A percentile compares a stretch with the other conserved stretches of the same genome.
Conservation (phyloP, 92 coral and sea anemone species). For the Ricordea florida region DNA sequence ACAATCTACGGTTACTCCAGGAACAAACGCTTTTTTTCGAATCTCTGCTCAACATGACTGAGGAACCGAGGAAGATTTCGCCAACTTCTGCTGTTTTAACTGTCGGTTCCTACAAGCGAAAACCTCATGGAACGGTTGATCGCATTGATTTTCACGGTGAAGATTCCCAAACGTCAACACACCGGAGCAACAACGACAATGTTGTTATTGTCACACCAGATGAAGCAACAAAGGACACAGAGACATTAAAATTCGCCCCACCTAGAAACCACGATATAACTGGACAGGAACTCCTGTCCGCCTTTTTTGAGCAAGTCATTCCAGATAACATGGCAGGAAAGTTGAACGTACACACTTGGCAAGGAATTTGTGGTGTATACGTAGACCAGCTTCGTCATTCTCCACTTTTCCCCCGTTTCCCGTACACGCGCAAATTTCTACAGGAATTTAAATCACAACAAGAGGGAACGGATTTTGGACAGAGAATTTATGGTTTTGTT, state of each 20-base stretch:
- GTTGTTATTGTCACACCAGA: constrained; percentile 69
- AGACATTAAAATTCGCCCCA: constrained; percentile 16
- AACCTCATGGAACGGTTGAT: background rate
- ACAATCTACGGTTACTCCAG: constrained; percentile 3
- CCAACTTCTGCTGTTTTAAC: background rate
- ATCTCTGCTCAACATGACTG: constrained; percentile 34
- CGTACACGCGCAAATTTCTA: constrained; percentile 46
- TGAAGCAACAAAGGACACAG: background rate
- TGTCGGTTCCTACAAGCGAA: background rate
- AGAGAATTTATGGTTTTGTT: constrained; percentile 80
- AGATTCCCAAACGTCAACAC: background rate
- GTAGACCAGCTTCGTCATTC: constrained; percentile 84
- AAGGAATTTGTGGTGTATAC: constrained; percentile 76
- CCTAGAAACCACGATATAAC: constrained; percentile 23
- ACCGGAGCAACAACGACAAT: background rate
- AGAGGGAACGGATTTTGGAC: constrained; percentile 76
- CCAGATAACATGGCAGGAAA: constrained; percentile 71
- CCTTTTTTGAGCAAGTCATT: constrained; percentile 81
- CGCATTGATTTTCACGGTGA: background rate
- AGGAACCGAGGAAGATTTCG: background rate
- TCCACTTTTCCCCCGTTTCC: constrained; percentile 85
- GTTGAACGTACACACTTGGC: constrained; percentile 83
- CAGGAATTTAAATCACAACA: constrained; percentile 58
- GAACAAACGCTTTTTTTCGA: constrained; percentile 35
- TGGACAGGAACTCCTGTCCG: constrained; percentile 68